Evolutionary conservation across 1,140 invertebrate genomes (phyloP).

Genomic region (Zaprionus ornatus): DNA sequence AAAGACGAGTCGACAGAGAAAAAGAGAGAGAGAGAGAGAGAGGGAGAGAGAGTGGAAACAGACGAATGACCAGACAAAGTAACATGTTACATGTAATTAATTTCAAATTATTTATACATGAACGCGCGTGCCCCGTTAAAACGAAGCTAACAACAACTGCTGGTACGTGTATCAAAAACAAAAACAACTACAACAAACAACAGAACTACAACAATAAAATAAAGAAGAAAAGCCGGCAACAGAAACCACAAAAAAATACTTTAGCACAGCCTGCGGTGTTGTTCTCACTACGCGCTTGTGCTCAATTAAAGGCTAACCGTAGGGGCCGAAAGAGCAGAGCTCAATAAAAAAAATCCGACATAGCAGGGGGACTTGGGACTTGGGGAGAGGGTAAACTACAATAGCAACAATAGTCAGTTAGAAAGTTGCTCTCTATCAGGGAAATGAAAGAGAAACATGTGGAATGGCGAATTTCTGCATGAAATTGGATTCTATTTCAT

Average conservation of each 20-base stretch:
- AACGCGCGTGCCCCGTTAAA: slow-evolving; percentile 56
- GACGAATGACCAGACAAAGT: slow-evolving; percentile 55
- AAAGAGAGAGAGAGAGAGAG: slow-evolving; percentile 17
- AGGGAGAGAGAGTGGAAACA: slow-evolving; percentile 22
- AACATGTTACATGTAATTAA: slow-evolving; percentile 81
- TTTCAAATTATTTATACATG: slow-evolving; percentile 83
- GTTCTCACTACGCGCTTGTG: slow-evolving; percentile 45
- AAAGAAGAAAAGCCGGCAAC: slow-evolving; percentile 18
- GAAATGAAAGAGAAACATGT: neutral
- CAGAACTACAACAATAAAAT: slow-evolving; percentile 42
- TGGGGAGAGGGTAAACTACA: neutral
- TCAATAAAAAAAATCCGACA: too few species aligned
- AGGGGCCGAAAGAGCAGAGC: slow-evolving; percentile 6
- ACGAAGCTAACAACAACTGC: slow-evolving; percentile 27
- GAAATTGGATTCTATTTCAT: neutral
- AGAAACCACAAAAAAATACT: slow-evolving; percentile 32
- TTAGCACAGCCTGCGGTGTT: slow-evolving; percentile 48
- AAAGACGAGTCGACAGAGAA: slow-evolving; percentile 23
- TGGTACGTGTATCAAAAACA: slow-evolving; percentile 9
- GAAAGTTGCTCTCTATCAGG: neutral
- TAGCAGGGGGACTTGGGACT: too few species aligned
- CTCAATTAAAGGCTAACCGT: slow-evolving; percentile 54
- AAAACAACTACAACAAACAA: slow-evolving; percentile 42
- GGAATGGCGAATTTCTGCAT: neutral
- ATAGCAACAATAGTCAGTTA: slow-evolving; percentile 2